Base-by-base conservation (phyloP, 2,888 invertebrate genomes). In the Agrilus cyanescens region DNA sequence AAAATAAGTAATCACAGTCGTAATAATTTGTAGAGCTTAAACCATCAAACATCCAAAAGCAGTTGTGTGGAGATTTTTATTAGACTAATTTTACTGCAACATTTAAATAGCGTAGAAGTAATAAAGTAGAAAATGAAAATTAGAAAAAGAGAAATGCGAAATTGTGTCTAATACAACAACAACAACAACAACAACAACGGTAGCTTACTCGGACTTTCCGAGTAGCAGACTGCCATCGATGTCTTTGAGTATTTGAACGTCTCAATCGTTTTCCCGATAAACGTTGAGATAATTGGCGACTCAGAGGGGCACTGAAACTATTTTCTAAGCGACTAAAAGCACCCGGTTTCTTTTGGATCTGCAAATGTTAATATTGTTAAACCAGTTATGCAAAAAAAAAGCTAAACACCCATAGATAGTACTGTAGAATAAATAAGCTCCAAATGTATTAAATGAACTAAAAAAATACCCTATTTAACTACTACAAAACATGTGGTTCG, bases 121-220 rank as follows among this genome's bases (percentile, higher is more conserved):
- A 20, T 20, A 25, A 10, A 25, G 25, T 25, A 25, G 25, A 25
- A 25, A 20, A 20, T 20, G 7, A 20, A 25, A 25, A 10, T 25
- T 3, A 25, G 8, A 25, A 10, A 25, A 25, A 25, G 8, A 25
- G 3, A 25, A 25, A 25, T 10, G 10, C 10, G 10, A 4, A 25
- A 25, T 25, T 7, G 20, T 33, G 15, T n/a, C n/a, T n/a, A n/a
- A n/a, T n/a, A 33, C 6, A 8, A 12, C 15, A 12, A 13, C 15
- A 33, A 30, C 36, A 39, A 33, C 6, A 8, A 12, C 15, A 12
- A 13, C 15, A 33, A 30, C 36, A 39, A 38, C 30, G 39, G 41
- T 45, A 39, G 52, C 82, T 81, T 82, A 84, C 82, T 74, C 80
- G 78, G 67, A 81, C 80, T 77, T 78, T 82, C 60, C 81, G 79